Evolutionary conservation across 2,888 invertebrate species (phyloP).

Genomic region (Drosophila nigritarsus): DNA sequence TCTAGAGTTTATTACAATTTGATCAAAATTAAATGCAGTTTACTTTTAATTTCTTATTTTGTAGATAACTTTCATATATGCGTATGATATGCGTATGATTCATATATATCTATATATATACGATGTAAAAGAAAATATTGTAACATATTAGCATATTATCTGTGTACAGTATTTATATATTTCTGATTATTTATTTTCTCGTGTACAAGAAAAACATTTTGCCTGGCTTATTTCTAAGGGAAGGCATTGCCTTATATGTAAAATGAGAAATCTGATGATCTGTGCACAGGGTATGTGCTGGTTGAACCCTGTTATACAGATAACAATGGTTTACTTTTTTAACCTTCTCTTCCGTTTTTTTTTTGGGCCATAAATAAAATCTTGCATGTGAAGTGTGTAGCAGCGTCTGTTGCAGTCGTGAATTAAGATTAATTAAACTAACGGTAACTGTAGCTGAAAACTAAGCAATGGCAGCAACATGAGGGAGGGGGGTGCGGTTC

Average conservation of each 20-base stretch:
- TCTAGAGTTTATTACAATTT: background rate
- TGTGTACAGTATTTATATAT: background rate
- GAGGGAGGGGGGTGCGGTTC: background rate
- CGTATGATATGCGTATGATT: no score
- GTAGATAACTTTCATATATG: background rate
- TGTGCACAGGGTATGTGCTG: conserved; percentile 2
- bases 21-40: background rate
- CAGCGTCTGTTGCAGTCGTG: conserved; percentile 76
- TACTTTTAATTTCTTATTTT: no score
- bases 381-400: conserved; percentile 75
- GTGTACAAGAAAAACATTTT: background rate
- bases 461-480: conserved; percentile 44
- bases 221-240: background rate
- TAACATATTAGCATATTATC: background rate
- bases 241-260: fast-evolving
- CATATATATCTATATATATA: no score
- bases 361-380: conserved; percentile 73
- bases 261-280: background rate
- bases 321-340: background rate
- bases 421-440: conserved; percentile 80
- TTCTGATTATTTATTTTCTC: background rate
- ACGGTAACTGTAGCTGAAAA: conserved; percentile 74
- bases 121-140: background rate
- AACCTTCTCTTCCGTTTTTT: conserved; percentile 26
- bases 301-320: background rate